phyloP scores from a whole-genome alignment of 2,888 invertebrate genomes.

The Oxystoma pomonae region DNA sequence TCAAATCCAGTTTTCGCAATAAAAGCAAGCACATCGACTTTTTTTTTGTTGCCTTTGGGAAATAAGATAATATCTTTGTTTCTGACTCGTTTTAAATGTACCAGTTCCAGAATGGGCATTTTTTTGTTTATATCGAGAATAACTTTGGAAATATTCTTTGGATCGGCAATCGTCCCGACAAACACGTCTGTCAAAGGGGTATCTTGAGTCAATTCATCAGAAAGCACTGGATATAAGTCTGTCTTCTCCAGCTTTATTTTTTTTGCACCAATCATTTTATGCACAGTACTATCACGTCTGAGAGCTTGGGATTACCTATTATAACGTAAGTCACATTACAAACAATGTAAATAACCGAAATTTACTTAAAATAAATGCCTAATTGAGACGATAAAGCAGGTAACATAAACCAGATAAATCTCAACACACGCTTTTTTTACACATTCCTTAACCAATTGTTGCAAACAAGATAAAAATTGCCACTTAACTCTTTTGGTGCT shows the following conservation, averaged over 20 bases:
- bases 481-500: too few species aligned
- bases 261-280: not conserved
- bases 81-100: constrained; percentile 71
- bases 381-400: too few species aligned
- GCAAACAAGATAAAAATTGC: too few species aligned
- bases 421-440: too few species aligned
- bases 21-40: constrained; percentile 33
- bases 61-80: constrained; percentile 58
- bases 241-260: not conserved
- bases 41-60: constrained; percentile 32
- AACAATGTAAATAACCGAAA: not conserved
- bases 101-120: constrained; percentile 57
- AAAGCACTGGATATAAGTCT: constrained; percentile 29
- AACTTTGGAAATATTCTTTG: constrained; percentile 59
- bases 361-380: too few species aligned
- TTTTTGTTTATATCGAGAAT: constrained; percentile 57
- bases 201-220: constrained; percentile 31
- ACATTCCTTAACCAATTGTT: too few species aligned
- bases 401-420: too few species aligned
- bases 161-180: constrained; percentile 57
- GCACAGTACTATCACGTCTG: not conserved
- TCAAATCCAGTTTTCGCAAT: constrained; percentile 52
- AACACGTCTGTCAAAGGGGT: constrained; percentile 53
- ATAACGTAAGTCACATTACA: not conserved
- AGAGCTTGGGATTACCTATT: not conserved